phyloP scores from a whole-genome alignment of 2,113 vertebrate species.

The Myodes glareolus region DNA sequence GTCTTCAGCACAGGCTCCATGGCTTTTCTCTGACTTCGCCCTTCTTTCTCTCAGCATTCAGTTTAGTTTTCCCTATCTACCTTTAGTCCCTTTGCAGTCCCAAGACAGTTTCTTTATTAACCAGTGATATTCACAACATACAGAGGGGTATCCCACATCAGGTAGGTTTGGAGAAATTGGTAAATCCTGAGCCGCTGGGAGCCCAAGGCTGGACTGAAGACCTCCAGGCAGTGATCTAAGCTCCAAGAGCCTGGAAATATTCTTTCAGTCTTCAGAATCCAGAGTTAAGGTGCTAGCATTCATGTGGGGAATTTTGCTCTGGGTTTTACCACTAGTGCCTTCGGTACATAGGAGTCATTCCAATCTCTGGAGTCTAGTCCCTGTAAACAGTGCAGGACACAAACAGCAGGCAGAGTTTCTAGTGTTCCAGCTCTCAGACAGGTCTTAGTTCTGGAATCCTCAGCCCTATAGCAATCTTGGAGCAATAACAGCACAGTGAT shows the following conservation, averaged over 20 bases:
- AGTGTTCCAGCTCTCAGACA: not conserved
- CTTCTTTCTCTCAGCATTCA: too few species aligned
- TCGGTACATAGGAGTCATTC: too few species aligned
- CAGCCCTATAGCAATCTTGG: not conserved
- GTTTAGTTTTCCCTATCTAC: too few species aligned
- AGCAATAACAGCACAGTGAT: too few species aligned
- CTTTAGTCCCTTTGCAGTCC: too few species aligned
- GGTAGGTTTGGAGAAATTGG: not conserved
- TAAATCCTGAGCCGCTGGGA: not conserved
- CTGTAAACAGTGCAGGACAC: not conserved
- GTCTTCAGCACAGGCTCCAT: too few species aligned
- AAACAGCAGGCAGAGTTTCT: not conserved
- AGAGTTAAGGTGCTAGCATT: too few species aligned
- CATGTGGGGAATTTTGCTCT: not conserved
- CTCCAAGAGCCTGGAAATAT: not conserved
- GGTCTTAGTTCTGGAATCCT: not conserved
- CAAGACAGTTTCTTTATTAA: too few species aligned
- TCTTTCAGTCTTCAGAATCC: not conserved
- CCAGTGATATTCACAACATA: too few species aligned
- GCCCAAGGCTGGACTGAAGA: not conserved
- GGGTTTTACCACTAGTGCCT: not conserved
- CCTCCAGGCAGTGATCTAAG: too few species aligned
- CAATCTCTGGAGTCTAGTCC: not conserved
- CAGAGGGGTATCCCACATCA: too few species aligned
- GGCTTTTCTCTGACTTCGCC: too few species aligned